These are phyloP conservation scores for Diplazon laetatorius DNA, from an alignment of 2,888 invertebrate genomes.

Conservation along the genomic window DNA sequence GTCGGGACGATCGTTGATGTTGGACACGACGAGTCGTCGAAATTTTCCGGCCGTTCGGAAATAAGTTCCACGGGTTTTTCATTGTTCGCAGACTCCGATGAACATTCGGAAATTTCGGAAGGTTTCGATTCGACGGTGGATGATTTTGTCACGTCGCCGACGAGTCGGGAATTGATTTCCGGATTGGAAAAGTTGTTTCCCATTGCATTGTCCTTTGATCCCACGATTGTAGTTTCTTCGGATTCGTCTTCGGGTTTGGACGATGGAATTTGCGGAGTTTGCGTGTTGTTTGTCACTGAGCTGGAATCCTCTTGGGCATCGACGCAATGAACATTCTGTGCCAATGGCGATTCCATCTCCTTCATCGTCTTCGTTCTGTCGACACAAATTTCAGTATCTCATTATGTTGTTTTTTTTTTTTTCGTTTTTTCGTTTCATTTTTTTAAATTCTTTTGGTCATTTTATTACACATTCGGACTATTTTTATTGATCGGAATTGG, in stretches of 20 bases:
- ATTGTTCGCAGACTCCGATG: neutral
- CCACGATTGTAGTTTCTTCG: neutral
- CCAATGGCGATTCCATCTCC: conserved; percentile 79
- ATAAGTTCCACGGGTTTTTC: neutral
- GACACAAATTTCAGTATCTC: conserved; percentile 43
- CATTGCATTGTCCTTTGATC: neutral
- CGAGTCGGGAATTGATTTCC: too few species aligned
- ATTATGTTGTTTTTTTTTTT: neutral
- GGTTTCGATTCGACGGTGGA: neutral
- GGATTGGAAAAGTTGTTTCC: too few species aligned
- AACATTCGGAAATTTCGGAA: neutral
- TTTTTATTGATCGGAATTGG: too few species aligned
- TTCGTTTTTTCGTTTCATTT: neutral
- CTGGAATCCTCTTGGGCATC: conserved; percentile 75
- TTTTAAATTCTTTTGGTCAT: too few species aligned
- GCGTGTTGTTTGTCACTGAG: conserved; percentile 64
- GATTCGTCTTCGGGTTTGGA: neutral
- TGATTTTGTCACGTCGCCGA: neutral
- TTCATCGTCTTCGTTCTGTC: conserved; percentile 59
- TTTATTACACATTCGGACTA: too few species aligned
- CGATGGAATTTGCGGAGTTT: neutral
- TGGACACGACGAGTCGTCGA: neutral
- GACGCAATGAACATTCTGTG: conserved; percentile 65
- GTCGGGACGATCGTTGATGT: neutral
- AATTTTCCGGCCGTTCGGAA: neutral